Conservation (phyloP, 2,888 invertebrate species). For the Pheosia tremula region DNA sequence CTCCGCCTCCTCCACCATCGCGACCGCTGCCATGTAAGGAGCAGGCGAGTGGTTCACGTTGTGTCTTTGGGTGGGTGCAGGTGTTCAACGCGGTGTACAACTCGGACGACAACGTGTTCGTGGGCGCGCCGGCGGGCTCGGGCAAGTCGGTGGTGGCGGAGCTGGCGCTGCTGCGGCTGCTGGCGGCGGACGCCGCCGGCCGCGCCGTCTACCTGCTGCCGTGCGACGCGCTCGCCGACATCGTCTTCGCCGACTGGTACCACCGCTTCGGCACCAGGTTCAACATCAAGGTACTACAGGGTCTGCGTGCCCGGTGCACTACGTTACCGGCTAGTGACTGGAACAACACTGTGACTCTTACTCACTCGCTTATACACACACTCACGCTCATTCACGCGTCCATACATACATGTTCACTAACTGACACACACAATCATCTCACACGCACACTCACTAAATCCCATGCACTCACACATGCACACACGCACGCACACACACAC, state of each 20-base stretch:
- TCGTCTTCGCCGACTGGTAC: conserved; percentile 96
- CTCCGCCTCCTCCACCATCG: no score
- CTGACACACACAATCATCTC: no score
- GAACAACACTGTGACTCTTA: no score
- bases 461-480: no score
- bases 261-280: conserved; percentile 92
- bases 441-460: no score
- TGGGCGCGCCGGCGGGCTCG: conserved; percentile 96
- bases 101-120: conserved; percentile 98
- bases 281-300: conserved; percentile 88
- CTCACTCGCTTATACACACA: no score
- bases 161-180: conserved; percentile 95
- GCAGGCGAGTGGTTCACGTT: no score
- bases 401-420: no score
- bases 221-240: conserved; percentile 95
- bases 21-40: no score
- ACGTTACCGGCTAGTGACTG: no score
- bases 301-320: not conserved
- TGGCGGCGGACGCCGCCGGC: conserved; percentile 89
- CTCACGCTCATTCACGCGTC: no score
- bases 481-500: no score
- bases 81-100: conserved; percentile 99
- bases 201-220: conserved; percentile 98
- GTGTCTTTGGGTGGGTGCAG: conserved; percentile 59
- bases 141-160: conserved; percentile 98